Conservation (phyloP, 2,888 invertebrate species). For the Penaeus monodon region DNA sequence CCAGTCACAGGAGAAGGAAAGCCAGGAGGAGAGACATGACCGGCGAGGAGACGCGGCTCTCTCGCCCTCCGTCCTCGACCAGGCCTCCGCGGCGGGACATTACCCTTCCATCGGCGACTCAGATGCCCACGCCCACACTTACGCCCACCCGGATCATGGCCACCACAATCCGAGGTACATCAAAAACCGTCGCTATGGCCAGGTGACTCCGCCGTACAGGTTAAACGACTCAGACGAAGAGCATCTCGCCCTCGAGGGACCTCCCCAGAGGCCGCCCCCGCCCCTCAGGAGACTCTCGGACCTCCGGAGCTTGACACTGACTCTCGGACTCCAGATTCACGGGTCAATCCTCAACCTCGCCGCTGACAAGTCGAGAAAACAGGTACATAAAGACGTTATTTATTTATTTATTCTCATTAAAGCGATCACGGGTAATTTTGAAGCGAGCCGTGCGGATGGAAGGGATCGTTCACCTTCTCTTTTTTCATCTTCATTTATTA, state of each 20-base stretch:
- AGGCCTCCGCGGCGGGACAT: not conserved
- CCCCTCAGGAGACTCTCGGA: constrained; percentile 45
- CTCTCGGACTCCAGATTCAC: constrained; percentile 49
- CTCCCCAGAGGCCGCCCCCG: not conserved
- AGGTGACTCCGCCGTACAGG: not conserved
- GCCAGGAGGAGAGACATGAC: too few species aligned
- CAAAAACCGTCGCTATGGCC: not conserved
- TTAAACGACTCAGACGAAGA: not conserved
- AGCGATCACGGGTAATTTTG: too few species aligned
- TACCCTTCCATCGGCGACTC: not conserved
- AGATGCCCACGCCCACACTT: not conserved
- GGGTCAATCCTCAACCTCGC: constrained; percentile 50
- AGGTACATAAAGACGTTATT: constrained; percentile 12
- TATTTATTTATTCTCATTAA: too few species aligned
- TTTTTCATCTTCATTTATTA: too few species aligned
- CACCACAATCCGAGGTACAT: not conserved
- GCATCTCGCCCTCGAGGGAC: not conserved
- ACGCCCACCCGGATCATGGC: not conserved
- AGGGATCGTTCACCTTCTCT: too few species aligned
- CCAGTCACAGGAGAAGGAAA: too few species aligned
- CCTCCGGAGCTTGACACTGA: constrained; percentile 32
- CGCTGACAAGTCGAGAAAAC: constrained; percentile 40
- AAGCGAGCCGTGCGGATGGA: too few species aligned
- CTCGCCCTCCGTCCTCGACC: not conserved
- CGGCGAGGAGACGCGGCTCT: not conserved